Conservation (phyloP, 2,113 vertebrate species). For the Lophius piscatorius region DNA sequence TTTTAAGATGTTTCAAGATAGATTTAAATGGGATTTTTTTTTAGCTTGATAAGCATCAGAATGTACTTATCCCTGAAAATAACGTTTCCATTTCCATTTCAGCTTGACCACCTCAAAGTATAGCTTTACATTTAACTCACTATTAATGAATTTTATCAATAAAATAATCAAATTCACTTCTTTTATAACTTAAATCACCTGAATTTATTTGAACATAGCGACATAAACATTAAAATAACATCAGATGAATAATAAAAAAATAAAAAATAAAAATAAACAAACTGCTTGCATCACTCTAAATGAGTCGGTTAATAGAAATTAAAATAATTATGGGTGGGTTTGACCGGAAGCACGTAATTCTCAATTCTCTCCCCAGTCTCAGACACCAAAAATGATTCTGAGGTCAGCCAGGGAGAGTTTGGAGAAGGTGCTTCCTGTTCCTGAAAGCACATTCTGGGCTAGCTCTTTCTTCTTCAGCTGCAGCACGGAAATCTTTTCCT, state of each 20-base stretch:
- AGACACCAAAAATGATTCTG: slow-evolving; percentile 88
- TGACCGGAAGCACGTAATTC: not conserved
- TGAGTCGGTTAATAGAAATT: not conserved
- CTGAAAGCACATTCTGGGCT: slow-evolving; percentile 90
- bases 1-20: too few species aligned
- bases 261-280: too few species aligned
- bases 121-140: too few species aligned
- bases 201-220: slow-evolving; percentile 31
- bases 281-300: too few species aligned
- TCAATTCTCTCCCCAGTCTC: slow-evolving; percentile 15
- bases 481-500: slow-evolving; percentile 92
- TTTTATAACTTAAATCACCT: not conserved
- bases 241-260: not conserved
- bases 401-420: slow-evolving; percentile 94
- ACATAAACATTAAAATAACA: too few species aligned
- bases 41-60: too few species aligned
- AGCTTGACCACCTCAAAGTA: too few species aligned
- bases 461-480: slow-evolving; percentile 92
- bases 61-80: too few species aligned
- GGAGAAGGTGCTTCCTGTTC: slow-evolving; percentile 81
- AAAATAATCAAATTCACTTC: not conserved
- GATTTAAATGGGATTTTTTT: too few species aligned
- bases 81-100: too few species aligned
- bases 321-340: not conserved
- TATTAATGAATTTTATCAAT: too few species aligned